Evolutionary conservation across 2,888 invertebrate species (phyloP).

Genomic region (Ellobium chinense): DNA sequence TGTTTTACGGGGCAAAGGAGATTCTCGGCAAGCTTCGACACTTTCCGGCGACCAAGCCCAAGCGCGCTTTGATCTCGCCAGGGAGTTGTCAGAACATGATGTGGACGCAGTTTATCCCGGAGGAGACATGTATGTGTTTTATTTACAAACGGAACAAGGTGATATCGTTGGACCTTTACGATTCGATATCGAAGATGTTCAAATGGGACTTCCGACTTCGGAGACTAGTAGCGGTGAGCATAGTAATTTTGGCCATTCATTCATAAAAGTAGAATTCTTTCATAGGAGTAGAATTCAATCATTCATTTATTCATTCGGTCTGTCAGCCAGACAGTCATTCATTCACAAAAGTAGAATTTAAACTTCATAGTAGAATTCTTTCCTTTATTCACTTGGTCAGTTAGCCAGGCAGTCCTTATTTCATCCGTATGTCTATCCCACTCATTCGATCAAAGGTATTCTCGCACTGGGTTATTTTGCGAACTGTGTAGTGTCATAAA

Average conservation of each 20-base stretch:
- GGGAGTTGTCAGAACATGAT: neutral
- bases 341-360: too few species aligned
- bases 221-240: neutral
- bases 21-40: neutral
- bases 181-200: conserved; percentile 68
- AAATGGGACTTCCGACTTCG: conserved; percentile 51
- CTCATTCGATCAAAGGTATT: too few species aligned
- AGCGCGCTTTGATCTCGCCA: neutral
- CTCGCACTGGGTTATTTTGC: too few species aligned
- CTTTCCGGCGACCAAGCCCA: neutral
- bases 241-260: neutral
- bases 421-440: too few species aligned
- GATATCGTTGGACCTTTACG: conserved; percentile 69
- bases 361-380: too few species aligned
- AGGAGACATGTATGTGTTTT: conserved; percentile 67
- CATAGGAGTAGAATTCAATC: too few species aligned
- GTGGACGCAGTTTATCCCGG: conserved; percentile 38
- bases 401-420: neutral
- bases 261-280: too few species aligned
- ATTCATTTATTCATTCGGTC: neutral
- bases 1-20: neutral
- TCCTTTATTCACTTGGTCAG: neutral
- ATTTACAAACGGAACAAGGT: conserved; percentile 68
- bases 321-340: neutral
- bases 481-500: too few species aligned